phyloP scores from a whole-genome alignment of 2,888 invertebrate species.

The Erynnis tages region DNA sequence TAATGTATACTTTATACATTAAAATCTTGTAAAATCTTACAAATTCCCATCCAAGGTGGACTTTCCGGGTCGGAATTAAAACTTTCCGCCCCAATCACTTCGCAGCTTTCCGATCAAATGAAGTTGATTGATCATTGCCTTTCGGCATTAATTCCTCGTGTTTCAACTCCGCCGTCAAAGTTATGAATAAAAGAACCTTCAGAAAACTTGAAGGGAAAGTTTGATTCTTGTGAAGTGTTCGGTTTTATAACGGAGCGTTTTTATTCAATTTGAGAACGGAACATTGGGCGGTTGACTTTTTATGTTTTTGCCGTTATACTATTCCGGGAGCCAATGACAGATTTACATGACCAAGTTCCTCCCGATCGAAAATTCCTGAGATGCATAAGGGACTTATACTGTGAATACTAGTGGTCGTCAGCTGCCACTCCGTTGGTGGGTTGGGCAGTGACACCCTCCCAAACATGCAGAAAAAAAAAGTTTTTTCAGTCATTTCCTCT shows the following conservation, averaged over 20 bases:
- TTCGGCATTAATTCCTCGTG: conserved; percentile 23
- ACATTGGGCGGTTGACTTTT: too few relatives aligned
- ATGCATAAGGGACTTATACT: too few relatives aligned
- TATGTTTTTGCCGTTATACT: background rate
- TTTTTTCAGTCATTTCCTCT: too few relatives aligned
- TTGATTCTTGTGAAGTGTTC: conserved; percentile 15
- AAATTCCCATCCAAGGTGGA: background rate
- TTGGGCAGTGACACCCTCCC: too few relatives aligned
- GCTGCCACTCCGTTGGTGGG: too few relatives aligned
- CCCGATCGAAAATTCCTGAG: too few relatives aligned
- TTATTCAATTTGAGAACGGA: conserved; percentile 8
- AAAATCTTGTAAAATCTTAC: too few relatives aligned
- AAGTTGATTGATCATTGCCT: conserved; percentile 51
- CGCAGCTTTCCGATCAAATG: conserved; percentile 40
- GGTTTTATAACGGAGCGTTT: conserved; percentile 11
- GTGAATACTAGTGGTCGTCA: too few relatives aligned
- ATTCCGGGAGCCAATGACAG: too few relatives aligned
- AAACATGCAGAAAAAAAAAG: too few relatives aligned
- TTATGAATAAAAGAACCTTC: conserved; percentile 19
- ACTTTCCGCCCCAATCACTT: conserved; percentile 20
- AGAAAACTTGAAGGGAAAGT: background rate
- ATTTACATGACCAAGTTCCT: too few relatives aligned
- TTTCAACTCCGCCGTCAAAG: conserved; percentile 12
- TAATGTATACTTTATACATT: too few relatives aligned
- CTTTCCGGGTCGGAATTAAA: conserved; percentile 6